A percentile compares a stretch with the other conserved stretches of the same genome.
Conservation (phyloP, 2,888 invertebrate species). For the Eutolmus rufibarbis region DNA sequence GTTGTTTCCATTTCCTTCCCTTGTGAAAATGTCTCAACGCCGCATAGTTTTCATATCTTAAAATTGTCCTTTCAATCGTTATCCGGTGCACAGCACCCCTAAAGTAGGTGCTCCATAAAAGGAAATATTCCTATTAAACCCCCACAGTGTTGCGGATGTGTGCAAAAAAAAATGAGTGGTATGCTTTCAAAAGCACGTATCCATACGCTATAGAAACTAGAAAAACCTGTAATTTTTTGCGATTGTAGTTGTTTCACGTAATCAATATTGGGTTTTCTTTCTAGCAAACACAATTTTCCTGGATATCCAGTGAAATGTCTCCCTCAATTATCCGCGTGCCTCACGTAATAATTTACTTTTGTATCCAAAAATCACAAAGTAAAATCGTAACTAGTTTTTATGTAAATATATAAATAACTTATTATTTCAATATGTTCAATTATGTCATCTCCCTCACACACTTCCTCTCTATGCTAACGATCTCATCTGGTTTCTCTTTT, state of each 20-base stretch:
- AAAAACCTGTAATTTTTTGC: conserved; percentile 37
- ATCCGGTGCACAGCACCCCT: not conserved
- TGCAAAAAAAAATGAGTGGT: conserved; percentile 20
- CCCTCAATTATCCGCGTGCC: not conserved
- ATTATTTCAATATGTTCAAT: not conserved
- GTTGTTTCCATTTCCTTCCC: not conserved
- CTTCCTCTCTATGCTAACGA: not conserved
- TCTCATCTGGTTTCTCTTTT: not conserved
- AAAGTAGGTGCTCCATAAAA: not conserved
- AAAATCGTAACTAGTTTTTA: not conserved
- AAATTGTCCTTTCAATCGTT: not conserved
- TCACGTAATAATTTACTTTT: not conserved
- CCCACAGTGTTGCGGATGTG: not conserved
- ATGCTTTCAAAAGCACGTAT: conserved; percentile 13
- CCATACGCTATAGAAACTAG: conserved; percentile 7
- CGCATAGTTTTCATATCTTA: not conserved
- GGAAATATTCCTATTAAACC: not conserved
- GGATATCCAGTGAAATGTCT: not conserved
- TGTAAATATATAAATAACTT: not conserved
- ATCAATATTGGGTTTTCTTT: conserved; percentile 38
- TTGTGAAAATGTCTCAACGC: not conserved
- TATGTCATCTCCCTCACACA: not conserved
- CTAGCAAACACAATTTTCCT: conserved; percentile 12
- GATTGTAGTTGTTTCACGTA: conserved; percentile 24
- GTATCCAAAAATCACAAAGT: not conserved